phyloP scores from a whole-genome alignment of 2,113 vertebrate species.

The Thamnophis sirtalis region DNA sequence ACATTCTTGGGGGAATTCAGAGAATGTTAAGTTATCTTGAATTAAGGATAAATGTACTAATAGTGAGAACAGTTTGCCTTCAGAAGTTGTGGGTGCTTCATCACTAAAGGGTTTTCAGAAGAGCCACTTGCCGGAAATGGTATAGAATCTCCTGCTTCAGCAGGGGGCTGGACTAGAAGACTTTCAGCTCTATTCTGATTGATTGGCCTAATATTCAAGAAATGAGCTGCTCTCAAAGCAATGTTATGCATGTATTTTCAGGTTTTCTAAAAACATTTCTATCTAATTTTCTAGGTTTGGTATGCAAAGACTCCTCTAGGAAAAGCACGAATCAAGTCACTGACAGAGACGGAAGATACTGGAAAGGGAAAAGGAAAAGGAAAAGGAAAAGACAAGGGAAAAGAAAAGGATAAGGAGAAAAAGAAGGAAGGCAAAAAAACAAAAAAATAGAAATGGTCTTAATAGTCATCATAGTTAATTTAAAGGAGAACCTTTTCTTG shows the following conservation, averaged over 20 bases:
- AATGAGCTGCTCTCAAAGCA: background rate
- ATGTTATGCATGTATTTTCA: background rate
- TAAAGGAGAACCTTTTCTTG: fast-evolving
- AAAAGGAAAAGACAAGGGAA: slow-evolving; percentile 20
- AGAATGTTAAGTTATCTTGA: slow-evolving; percentile 15
- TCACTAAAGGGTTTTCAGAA: background rate
- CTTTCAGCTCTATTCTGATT: background rate
- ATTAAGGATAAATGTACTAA: background rate
- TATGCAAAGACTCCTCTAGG: slow-evolving; percentile 78
- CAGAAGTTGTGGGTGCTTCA: too few relatives aligned
- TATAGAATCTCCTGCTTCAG: background rate
- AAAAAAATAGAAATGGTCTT: slow-evolving; percentile 16
- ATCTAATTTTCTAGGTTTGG: slow-evolving; percentile 71
- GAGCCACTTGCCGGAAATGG: background rate
- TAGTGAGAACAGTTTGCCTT: too few relatives aligned
- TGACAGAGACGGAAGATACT: slow-evolving; percentile 2
- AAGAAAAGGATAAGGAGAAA: slow-evolving; percentile 28
- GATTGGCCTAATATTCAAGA: background rate
- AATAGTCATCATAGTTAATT: background rate
- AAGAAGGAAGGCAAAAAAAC: slow-evolving; percentile 36
- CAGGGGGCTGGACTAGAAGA: background rate
- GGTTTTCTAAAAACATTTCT: background rate
- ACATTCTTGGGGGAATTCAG: slow-evolving; percentile 32
- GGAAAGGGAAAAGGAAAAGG: slow-evolving; percentile 44
- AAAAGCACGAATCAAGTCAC: slow-evolving; percentile 53